Evolutionary conservation across 2,888 invertebrate genomes (phyloP).

Genomic region (Osedax frankpressi): DNA sequence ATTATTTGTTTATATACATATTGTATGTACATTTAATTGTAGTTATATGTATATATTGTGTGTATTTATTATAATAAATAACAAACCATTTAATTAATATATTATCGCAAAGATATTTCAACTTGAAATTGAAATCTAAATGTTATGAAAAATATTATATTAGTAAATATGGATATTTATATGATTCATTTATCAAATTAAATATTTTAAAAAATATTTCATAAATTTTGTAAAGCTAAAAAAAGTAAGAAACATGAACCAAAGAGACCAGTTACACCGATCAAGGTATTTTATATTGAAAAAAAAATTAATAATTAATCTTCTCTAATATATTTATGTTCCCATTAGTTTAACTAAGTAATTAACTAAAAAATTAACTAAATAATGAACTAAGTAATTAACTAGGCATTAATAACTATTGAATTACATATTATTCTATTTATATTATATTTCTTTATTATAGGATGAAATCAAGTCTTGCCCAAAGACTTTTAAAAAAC

Average conservation of each 20-base stretch:
- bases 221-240: not conserved
- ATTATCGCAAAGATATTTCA: not conserved
- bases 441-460: not conserved
- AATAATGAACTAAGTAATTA: too few species aligned
- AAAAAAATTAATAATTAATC: not conserved
- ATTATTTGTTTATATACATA: too few species aligned
- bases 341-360: too few species aligned
- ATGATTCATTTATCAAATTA: not conserved
- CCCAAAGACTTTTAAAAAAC: conserved; percentile 33
- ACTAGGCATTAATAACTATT: too few species aligned
- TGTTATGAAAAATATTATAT: not conserved
- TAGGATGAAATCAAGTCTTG: conserved; percentile 39
- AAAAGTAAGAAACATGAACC: not conserved
- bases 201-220: not conserved
- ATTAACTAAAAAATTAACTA: too few species aligned
- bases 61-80: too few species aligned
- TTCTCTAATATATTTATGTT: not conserved
- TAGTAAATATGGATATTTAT: not conserved
- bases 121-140: not conserved
- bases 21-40: too few species aligned
- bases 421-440: not conserved
- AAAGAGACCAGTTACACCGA: not conserved
- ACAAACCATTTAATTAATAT: not conserved
- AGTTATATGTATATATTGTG: too few species aligned
- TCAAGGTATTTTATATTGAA: not conserved